A percentile compares a stretch with the other conserved stretches of the same genome.
Evolutionary conservation across 2,888 invertebrate species (phyloP).

Genomic region (Trissolcus japonicus): DNA sequence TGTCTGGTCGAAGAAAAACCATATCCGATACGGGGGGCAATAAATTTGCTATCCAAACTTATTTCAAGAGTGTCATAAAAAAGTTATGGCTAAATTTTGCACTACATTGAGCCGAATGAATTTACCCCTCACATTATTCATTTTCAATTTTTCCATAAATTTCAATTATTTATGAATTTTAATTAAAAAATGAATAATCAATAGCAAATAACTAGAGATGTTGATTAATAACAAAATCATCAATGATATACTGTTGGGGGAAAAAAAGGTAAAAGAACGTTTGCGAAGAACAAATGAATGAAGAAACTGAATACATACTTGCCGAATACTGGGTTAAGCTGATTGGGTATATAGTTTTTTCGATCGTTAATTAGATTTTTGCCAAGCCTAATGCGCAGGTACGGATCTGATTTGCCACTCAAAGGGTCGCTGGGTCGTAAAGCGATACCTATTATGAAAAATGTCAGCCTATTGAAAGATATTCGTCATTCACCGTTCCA

Average conservation of each 20-base stretch:
- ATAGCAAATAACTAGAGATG: neutral
- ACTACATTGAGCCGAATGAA: neutral
- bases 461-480: conserved; percentile 10
- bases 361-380: conserved; percentile 82
- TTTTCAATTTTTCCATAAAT: neutral
- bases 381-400: conserved; percentile 84
- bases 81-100: neutral
- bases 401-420: conserved; percentile 86
- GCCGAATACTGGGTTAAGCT: conserved; percentile 90
- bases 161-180: neutral
- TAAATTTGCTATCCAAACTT: too few species aligned
- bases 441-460: conserved; percentile 79
- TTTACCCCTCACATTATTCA: neutral
- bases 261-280: neutral
- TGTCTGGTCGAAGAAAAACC: conserved; percentile 2
- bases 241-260: neutral
- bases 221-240: neutral
- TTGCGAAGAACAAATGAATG: neutral
- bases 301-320: conserved; percentile 80
- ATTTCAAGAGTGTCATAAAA: neutral
- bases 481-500: conserved; percentile 13
- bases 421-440: conserved; percentile 83
- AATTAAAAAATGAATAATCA: neutral
- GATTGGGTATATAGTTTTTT: conserved; percentile 83
- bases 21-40: too few species aligned